Evolutionary conservation across 2,888 invertebrate species (phyloP), one percentile per base, ranked within the genome.

Genomic region (Liopterus haemorrhoidalis): DNA sequence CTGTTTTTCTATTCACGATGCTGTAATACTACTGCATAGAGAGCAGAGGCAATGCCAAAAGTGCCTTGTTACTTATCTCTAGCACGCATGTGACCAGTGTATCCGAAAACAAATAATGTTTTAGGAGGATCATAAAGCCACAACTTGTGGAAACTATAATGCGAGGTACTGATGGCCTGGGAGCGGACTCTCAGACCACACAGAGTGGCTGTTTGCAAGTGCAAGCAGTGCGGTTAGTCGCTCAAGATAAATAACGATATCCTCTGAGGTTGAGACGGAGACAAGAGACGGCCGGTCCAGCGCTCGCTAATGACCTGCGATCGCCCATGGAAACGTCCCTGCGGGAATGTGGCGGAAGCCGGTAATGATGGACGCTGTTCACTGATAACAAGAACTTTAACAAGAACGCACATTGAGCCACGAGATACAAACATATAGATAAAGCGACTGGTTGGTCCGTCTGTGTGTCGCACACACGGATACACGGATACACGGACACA

Each of bases 191-290:
- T n/a, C n/a, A 11, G 36, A 36, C 36, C 24, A 36, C 36, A 36
- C 36, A 36, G 5, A n/a, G 19, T 28, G 28, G n/a, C 3, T 12
- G 30, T 30, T 8, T 30, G 30, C 28, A n/a, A n/a, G 30, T 21
- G 28, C 22, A 31, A 22, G 41, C 41, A 30, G 15, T 11, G 20
- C 22, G 12, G 1, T 12, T n/a, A 65, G 64, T 61, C 61, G 62
- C 63, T 63, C 59, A 65, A 67, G 67, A 67, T 67, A 67, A 67
- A 67, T 67, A 67, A 66, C 66, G 66, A 67, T 66, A 66, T 66
- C 66, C 59, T 57, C n/a, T n/a, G n/a, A n/a, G n/a, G n/a, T n/a
- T n/a, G n/a, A n/a, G n/a, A 58, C 59, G 57, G 57, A 57, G 60
- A 61, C 60, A 61, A 59, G 60, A 59, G 60, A 57, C 63, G 41